Evolutionary conservation across 2,113 vertebrate genomes (phyloP), one percentile per base, ranked within the genome.

Genomic region (Microcebus griseorufus): DNA sequence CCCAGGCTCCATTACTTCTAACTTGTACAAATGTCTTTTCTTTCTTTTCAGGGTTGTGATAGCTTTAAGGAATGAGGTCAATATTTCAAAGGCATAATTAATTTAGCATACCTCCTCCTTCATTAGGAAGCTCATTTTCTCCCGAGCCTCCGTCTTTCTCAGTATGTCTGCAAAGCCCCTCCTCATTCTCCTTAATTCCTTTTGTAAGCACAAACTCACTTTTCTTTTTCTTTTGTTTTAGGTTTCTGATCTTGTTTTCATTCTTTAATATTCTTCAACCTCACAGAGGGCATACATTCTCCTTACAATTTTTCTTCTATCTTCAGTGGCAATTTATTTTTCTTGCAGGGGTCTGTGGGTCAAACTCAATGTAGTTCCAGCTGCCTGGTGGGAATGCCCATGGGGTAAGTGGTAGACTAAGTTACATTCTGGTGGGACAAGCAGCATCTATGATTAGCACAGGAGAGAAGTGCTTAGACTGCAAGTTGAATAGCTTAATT

Each of bases 41-140:
- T 90, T 84, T 95, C 65, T 93, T 88, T 93, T 72, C 53, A 81
- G 69, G 37, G 48, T 64, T 93, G 64, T 1, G 34, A 69, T 92
- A 64, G 88, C 27, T 39, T 96, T 97, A 96, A 97, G 84, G 18
- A 97, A 94, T 79, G 88, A 95, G 58, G 70, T 73, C 92, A 85
- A 3, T 90, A 95, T 97, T 92, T 96, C 70, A 93, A 90, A 94
- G 83, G 45, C 20, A 37, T 90, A 73, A 96, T 96, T 96, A 96
- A 95, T 92, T 94, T 88, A 94, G 73, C 39, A 89, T 32, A 5
- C 89, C 60, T 69, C 80, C 87, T 96, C 34, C n/a, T 95, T 95
- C 90, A 78, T 95, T 96, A 97, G 95, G 80, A 76, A 97, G 55
- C 51, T 92, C 64, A 25, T 95, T 95, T 93, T 87, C 69, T 76